Conservation (phyloP, 1,140 invertebrate species). For the Aphelinus atriplicis region DNA sequence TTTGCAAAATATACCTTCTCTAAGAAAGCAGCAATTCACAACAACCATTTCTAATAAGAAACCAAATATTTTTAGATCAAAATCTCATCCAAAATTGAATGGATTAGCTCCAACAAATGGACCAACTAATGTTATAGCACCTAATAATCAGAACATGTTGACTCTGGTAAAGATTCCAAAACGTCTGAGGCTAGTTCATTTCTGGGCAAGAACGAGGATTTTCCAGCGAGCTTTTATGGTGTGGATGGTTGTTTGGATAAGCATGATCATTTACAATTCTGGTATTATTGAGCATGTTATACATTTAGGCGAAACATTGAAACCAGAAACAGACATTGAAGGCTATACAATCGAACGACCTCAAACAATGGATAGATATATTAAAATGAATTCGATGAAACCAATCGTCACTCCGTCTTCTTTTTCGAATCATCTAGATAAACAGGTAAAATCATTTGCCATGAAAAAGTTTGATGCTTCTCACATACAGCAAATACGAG, state of each 20-base stretch:
- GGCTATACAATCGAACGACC: slow-evolving; percentile 58
- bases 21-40: slow-evolving; percentile 59
- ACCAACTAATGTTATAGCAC: slow-evolving; percentile 70
- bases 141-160: slow-evolving; percentile 61
- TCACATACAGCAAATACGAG: no score
- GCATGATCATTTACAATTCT: slow-evolving; percentile 88
- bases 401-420: slow-evolving; percentile 48
- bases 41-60: slow-evolving; percentile 60
- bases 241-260: slow-evolving; percentile 92
- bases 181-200: slow-evolving; percentile 86
- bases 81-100: slow-evolving; percentile 80
- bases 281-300: slow-evolving; percentile 82
- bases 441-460: no score
- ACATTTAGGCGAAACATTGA: slow-evolving; percentile 59
- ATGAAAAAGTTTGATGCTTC: no score
- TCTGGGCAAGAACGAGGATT: slow-evolving; percentile 92
- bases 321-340: slow-evolving; percentile 56
- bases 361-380: slow-evolving; percentile 53
- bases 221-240: slow-evolving; percentile 95
- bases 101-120: slow-evolving; percentile 62
- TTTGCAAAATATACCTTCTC: slow-evolving; percentile 57
- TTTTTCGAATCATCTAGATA: slow-evolving; percentile 47
- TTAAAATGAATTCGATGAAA: slow-evolving; percentile 56
- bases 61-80: slow-evolving; percentile 71
- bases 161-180: slow-evolving; percentile 76